Evolutionary conservation across 2,113 vertebrate species (phyloP).

Genomic region (Apteryx mantelli): DNA sequence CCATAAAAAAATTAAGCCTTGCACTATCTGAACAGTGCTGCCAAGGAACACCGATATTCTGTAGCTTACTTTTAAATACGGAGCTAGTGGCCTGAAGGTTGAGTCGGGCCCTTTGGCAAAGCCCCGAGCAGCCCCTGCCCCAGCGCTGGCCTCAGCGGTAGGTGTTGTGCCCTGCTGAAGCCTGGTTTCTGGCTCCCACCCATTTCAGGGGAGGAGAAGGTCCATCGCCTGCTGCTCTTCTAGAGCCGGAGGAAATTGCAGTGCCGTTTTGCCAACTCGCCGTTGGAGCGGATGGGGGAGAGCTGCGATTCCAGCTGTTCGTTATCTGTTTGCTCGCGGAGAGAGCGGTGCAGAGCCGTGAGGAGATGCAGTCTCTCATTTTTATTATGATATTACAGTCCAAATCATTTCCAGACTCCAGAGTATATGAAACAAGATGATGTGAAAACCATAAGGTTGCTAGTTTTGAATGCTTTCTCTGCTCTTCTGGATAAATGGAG

Average conservation of each 20-base stretch:
- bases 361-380: neutral
- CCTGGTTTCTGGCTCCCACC: neutral
- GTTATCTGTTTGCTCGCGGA: neutral
- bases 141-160: fast-evolving
- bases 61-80: fast-evolving
- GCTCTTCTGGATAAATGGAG: slow-evolving; percentile 33
- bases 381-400: neutral
- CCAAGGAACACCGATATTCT: neutral
- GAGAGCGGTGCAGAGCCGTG: neutral
- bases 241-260: neutral
- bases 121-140: neutral
- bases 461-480: neutral
- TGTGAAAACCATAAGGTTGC: slow-evolving; percentile 35
- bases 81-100: neutral
- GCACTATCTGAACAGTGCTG: neutral
- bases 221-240: neutral
- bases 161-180: fast-evolving
- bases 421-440: slow-evolving; percentile 27
- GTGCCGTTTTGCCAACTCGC: neutral
- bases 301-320: neutral
- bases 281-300: neutral
- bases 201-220: neutral
- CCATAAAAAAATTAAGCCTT: neutral
- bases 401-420: slow-evolving; percentile 40
- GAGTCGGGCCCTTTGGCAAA: neutral